Evolutionary conservation across 1,140 invertebrate genomes (phyloP).

Genomic region (Drosophila ercepeae): DNA sequence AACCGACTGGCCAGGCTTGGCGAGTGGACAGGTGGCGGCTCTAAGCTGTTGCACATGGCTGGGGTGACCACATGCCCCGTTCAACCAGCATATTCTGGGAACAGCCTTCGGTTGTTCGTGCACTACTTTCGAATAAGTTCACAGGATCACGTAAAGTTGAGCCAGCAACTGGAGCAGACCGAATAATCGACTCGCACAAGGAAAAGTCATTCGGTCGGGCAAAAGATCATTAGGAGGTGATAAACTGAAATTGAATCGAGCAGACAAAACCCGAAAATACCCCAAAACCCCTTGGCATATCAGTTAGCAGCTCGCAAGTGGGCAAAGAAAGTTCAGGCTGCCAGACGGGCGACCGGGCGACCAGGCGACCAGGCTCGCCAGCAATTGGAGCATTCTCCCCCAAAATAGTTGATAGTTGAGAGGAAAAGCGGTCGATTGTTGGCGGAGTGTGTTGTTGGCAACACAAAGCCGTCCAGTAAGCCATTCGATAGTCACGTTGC

Average conservation of each 20-base stretch:
- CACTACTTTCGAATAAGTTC: background rate
- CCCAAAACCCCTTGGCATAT: background rate
- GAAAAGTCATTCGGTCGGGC: slow-evolving; percentile 6
- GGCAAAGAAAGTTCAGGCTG: slow-evolving; percentile 8
- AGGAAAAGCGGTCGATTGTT: slow-evolving; percentile 27
- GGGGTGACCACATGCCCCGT: background rate
- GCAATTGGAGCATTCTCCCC: slow-evolving; percentile 43
- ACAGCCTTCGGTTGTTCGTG: background rate
- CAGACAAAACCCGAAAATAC: background rate
- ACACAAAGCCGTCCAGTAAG: slow-evolving; percentile 15
- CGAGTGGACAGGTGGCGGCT: slow-evolving; percentile 28
- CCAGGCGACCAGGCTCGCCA: no score
- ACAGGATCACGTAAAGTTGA: background rate
- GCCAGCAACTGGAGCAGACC: background rate
- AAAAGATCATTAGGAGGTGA: slow-evolving; percentile 9
- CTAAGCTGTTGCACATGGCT: no score
- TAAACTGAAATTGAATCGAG: slow-evolving; percentile 1
- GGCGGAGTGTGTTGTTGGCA: slow-evolving; percentile 20
- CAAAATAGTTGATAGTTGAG: slow-evolving; percentile 5
- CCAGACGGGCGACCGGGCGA: no score
- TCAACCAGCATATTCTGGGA: slow-evolving; percentile 4
- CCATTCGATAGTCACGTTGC: slow-evolving; percentile 47
- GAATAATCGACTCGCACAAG: background rate
- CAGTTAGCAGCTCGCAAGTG: background rate
- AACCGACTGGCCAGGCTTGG: slow-evolving; percentile 6